Evolutionary conservation across 2,888 invertebrate genomes (phyloP).

Genomic region (Platerodrilus igneus): DNA sequence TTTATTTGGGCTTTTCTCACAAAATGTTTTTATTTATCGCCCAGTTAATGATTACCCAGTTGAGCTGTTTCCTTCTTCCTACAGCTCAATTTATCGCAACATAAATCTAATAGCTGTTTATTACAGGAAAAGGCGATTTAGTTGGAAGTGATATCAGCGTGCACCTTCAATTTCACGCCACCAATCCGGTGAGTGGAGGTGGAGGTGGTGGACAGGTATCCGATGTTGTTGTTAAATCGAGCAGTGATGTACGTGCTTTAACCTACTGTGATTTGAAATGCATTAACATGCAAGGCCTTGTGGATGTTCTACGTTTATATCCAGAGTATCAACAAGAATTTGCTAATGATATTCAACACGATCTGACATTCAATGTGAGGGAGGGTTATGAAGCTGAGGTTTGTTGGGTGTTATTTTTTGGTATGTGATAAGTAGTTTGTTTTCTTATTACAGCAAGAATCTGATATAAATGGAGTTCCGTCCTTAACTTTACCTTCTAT

Average conservation of each 20-base stretch:
- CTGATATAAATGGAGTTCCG: conserved; percentile 72
- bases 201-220: conserved; percentile 56
- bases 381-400: conserved; percentile 90
- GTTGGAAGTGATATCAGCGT: conserved; percentile 89
- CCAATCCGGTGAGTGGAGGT: conserved; percentile 49
- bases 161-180: conserved; percentile 65
- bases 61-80: too few relatives aligned
- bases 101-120: too few relatives aligned
- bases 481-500: conserved; percentile 86
- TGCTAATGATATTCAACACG: conserved; percentile 90
- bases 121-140: conserved; percentile 87
- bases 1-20: too few relatives aligned
- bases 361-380: conserved; percentile 88
- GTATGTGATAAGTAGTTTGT: too few relatives aligned
- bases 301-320: conserved; percentile 83
- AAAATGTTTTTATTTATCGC: too few relatives aligned
- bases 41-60: too few relatives aligned
- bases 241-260: conserved; percentile 88
- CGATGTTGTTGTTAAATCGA: conserved; percentile 85
- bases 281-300: conserved; percentile 84
- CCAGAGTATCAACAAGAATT: conserved; percentile 95
- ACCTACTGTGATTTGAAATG: conserved; percentile 96
- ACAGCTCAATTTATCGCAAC: too few relatives aligned
- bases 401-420: too few relatives aligned
- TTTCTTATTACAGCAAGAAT: conserved; percentile 59